A percentile compares a stretch with the other conserved stretches of the same genome.
These are phyloP conservation scores for Tenebrio molitor DNA, from an alignment of 1,140 invertebrate species.

Conservation along the genomic window DNA sequence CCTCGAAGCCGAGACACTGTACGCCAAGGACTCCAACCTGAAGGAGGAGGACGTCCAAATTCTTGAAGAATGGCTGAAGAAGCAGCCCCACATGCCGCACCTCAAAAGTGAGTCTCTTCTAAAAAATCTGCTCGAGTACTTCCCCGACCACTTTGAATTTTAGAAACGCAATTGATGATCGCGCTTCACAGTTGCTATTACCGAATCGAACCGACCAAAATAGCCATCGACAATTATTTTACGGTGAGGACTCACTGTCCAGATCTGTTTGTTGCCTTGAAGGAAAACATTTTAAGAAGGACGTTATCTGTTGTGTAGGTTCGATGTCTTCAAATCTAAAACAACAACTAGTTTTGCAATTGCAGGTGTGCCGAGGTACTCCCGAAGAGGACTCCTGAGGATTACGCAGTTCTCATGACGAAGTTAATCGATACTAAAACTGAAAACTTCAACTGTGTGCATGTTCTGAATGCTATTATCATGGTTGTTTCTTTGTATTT, in stretches of 20 bases:
- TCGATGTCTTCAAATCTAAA: conserved; percentile 63
- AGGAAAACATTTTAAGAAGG: conserved; percentile 59
- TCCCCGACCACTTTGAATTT: background rate
- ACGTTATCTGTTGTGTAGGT: background rate
- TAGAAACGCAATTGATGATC: conserved; percentile 71
- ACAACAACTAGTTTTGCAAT: conserved; percentile 67
- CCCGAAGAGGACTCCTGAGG: conserved; percentile 68
- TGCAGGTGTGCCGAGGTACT: conserved; percentile 60
- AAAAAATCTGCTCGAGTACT: no score
- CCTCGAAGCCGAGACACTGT: conserved; percentile 26
- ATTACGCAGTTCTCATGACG: conserved; percentile 70
- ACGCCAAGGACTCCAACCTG: conserved; percentile 42
- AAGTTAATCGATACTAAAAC: conserved; percentile 71
- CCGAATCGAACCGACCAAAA: conserved; percentile 73
- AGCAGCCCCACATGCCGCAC: conserved; percentile 50
- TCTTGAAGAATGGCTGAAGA: conserved; percentile 46
- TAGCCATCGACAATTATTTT: conserved; percentile 73
- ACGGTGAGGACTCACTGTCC: conserved; percentile 72
- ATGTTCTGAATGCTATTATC: conserved; percentile 68
- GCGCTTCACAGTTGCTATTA: conserved; percentile 75
- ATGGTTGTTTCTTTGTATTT: conserved; percentile 73
- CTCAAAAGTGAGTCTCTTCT: conserved; percentile 24
- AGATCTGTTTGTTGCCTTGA: conserved; percentile 68
- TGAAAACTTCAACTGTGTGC: conserved; percentile 71
- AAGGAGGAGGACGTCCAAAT: conserved; percentile 46